Evolutionary conservation across 1,140 invertebrate species (phyloP), one percentile per base, ranked within the genome.

Genomic region (Dreissena rostriformis): DNA sequence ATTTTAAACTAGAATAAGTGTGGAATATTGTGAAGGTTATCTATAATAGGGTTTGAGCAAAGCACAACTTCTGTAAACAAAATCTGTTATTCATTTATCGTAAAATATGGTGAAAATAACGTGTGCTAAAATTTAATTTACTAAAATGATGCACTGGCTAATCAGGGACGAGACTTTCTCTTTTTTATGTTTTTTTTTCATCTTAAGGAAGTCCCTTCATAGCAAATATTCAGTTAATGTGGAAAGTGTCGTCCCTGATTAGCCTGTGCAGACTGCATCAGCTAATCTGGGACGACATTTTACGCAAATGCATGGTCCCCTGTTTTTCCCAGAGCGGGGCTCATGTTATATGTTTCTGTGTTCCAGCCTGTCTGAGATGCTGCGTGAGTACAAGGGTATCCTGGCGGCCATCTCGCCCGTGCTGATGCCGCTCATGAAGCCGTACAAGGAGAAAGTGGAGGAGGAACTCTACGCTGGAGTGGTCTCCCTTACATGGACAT

Each of bases 391-490:
- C 82, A 82, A 91, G 24, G 80, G 79, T 24, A 91, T 93, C 72
- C 70, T 91, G 14, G 76, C 84, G 11, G 84, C 82, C 53, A 93
- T 94, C 65, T 95, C 97, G 29, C 96, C 96, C 22, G 94, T 98
- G 24, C 95, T 98, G 84, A 92, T 98, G 24, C 97, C 97, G 0
- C 96, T 98, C 93, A 95, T 98, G 86, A 96, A 97, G 24, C 96
- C 96, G 26, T 94, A 98, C 15, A 96, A 96, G 19, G 95, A 96
- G 15, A 94, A 97, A 71, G 92, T 94, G 55, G 92, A 94, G 12
- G 91, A 92, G 29, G 89, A 91, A 61, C 93, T 99, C 0, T 95
- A 96, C 73, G 97, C 97, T 0, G 97, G 96, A 12, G 92, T 98
- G 7, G 95, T 95, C 0, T 94, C 95, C 5, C 94, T 98, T 14